phyloP scores from a whole-genome alignment of 2,113 vertebrate genomes.

The Ochotona curzoniae region DNA sequence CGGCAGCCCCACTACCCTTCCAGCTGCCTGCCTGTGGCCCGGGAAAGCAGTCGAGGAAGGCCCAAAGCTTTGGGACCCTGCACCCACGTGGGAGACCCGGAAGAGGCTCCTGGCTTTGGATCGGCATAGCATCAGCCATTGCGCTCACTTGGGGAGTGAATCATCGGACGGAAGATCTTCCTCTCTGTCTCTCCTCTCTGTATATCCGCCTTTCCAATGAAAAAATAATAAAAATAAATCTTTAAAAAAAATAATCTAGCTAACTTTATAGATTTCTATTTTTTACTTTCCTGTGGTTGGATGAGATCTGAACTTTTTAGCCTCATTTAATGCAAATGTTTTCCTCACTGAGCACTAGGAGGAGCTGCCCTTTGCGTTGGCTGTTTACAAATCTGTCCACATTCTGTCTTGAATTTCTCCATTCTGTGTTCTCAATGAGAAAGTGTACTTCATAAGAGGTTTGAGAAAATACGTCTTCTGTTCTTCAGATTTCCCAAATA shows the following conservation, averaged over 20 bases:
- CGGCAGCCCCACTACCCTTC: too few species aligned
- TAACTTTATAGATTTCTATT: background rate
- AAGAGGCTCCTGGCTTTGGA: too few species aligned
- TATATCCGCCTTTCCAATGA: too few species aligned
- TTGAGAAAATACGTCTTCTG: slow-evolving; percentile 32
- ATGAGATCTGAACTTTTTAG: background rate
- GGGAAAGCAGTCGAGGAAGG: too few species aligned
- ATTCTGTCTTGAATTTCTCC: slow-evolving; percentile 24
- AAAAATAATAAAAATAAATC: background rate
- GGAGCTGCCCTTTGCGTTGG: background rate
- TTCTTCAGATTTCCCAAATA: slow-evolving; percentile 1
- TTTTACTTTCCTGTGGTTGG: slow-evolving; percentile 28
- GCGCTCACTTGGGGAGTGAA: too few species aligned
- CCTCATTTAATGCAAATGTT: slow-evolving; percentile 36
- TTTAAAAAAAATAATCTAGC: background rate
- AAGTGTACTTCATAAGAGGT: background rate
- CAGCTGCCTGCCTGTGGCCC: too few species aligned
- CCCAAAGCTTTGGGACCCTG: too few species aligned
- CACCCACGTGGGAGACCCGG: too few species aligned
- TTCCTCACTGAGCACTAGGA: slow-evolving; percentile 30
- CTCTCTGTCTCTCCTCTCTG: too few species aligned
- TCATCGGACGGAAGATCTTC: too few species aligned
- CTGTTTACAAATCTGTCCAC: slow-evolving; percentile 9
- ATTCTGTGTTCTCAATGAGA: slow-evolving; percentile 28
- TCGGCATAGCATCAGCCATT: too few species aligned